These are phyloP conservation scores for Camponotus fellah DNA, from an alignment of 2,888 invertebrate genomes.

Conservation along the genomic window DNA sequence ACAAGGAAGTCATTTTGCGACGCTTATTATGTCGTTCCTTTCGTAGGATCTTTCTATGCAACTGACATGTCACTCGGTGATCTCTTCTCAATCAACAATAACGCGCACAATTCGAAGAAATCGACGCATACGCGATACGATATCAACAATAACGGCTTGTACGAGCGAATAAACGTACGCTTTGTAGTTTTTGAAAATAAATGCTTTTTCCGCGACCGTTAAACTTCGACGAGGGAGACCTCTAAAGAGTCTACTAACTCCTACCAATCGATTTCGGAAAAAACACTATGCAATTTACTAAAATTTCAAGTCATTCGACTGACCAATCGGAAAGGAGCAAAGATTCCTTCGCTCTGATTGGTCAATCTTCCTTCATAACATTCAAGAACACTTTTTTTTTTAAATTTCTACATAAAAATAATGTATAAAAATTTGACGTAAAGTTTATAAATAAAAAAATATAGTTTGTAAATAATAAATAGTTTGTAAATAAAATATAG, in stretches of 20 bases:
- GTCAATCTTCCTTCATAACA: not conserved
- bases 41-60: not conserved
- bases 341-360: not conserved
- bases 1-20: slow-evolving; percentile 85
- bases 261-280: not conserved
- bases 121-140: not conserved
- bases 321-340: not conserved
- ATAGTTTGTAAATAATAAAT: no score
- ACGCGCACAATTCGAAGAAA: not conserved
- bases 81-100: not conserved
- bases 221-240: not conserved
- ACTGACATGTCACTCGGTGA: not conserved
- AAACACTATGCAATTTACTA: not conserved
- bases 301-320: not conserved
- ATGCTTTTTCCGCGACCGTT: slow-evolving; percentile 30
- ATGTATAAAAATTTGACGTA: no score
- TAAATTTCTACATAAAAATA: no score
- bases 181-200: slow-evolving; percentile 16
- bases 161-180: not conserved
- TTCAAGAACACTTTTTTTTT: no score
- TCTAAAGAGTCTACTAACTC: not conserved
- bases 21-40: slow-evolving; percentile 12
- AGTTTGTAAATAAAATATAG: no score
- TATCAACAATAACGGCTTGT: not conserved
- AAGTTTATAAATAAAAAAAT: no score